phyloP scores from a whole-genome alignment of 2,797 vertebrate genomes.

The Lophius americanus region DNA sequence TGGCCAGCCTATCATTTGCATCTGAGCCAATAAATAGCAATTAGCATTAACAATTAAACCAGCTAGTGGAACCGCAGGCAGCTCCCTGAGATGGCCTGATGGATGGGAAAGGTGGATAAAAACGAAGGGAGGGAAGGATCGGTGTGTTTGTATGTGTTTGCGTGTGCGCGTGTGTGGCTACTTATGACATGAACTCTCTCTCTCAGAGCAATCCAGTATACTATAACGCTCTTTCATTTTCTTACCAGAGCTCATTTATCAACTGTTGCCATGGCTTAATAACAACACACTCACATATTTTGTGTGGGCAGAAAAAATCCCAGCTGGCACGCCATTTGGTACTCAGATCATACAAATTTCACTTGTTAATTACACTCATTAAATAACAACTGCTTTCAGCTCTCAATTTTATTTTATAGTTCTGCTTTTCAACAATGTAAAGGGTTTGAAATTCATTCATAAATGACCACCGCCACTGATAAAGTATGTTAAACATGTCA shows the following conservation, averaged over 20 bases:
- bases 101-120: conserved; percentile 84
- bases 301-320: conserved; percentile 67
- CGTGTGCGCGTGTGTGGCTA: conserved; percentile 33
- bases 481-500: conserved; percentile 34
- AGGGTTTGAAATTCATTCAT: conserved; percentile 46
- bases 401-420: conserved; percentile 51
- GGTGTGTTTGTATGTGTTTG: conserved; percentile 40
- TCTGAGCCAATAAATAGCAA: conserved; percentile 99
- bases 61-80: conserved; percentile 98
- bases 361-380: conserved; percentile 72
- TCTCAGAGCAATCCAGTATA: conserved; percentile 69
- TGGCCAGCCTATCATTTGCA: conserved; percentile 99
- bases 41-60: conserved; percentile 99
- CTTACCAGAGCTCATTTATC: conserved; percentile 76
- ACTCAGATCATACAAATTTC: conserved; percentile 54
- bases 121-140: conserved; percentile 70
- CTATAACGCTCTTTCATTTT: conserved; percentile 67
- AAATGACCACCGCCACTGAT: conserved; percentile 31
- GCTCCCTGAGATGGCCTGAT: conserved; percentile 98
- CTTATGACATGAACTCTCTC: conserved; percentile 69
- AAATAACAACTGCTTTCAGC: conserved; percentile 67
- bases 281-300: conserved; percentile 66
- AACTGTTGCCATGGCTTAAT: conserved; percentile 73
- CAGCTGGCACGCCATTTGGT: conserved; percentile 66
- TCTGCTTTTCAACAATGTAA: conserved; percentile 30